These are phyloP conservation scores for Cosmorhoe ocellata DNA, from an alignment of 2,888 invertebrate species.

Conservation along the genomic window DNA sequence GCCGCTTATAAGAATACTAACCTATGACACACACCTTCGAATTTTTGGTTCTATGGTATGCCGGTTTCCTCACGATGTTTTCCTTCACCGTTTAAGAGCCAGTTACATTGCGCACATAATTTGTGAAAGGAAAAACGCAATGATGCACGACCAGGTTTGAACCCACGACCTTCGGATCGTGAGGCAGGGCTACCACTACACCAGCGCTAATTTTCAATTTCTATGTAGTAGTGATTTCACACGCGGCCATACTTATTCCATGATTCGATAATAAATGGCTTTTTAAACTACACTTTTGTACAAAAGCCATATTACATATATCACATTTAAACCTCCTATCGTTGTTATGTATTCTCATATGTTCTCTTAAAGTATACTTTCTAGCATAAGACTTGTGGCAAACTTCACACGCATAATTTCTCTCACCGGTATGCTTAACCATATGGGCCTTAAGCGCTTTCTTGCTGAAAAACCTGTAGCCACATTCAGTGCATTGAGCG, in stretches of 20 bases:
- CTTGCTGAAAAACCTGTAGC: constrained; percentile 76
- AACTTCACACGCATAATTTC: constrained; percentile 58
- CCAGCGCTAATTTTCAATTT: too few relatives aligned
- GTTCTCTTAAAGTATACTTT: constrained; percentile 63
- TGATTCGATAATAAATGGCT: constrained; percentile 21
- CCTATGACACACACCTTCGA: too few relatives aligned
- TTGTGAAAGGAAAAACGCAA: too few relatives aligned
- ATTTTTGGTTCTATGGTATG: too few relatives aligned
- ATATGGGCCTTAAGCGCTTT: constrained; percentile 78
- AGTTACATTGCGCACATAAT: too few relatives aligned
- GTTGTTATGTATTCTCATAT: constrained; percentile 73
- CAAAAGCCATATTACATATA: constrained; percentile 62
- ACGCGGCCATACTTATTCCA: constrained; percentile 10
- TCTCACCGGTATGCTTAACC: constrained; percentile 72
- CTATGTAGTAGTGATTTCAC: constrained; percentile 3
- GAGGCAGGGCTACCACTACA: too few relatives aligned
- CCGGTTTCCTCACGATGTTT: too few relatives aligned
- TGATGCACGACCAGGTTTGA: too few relatives aligned
- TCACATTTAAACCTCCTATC: constrained; percentile 71
- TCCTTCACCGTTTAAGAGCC: too few relatives aligned
- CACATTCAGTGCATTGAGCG: constrained; percentile 76
- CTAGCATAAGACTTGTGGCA: constrained; percentile 70
- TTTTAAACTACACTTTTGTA: constrained; percentile 70
- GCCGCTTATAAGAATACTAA: too few relatives aligned
- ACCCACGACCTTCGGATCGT: too few relatives aligned